Percentiles rank a stretch among this genome's conserved stretches.
These are phyloP conservation scores for Ceyx melanurus DNA, from an alignment of 2,113 vertebrate species.

Conservation along the genomic window DNA sequence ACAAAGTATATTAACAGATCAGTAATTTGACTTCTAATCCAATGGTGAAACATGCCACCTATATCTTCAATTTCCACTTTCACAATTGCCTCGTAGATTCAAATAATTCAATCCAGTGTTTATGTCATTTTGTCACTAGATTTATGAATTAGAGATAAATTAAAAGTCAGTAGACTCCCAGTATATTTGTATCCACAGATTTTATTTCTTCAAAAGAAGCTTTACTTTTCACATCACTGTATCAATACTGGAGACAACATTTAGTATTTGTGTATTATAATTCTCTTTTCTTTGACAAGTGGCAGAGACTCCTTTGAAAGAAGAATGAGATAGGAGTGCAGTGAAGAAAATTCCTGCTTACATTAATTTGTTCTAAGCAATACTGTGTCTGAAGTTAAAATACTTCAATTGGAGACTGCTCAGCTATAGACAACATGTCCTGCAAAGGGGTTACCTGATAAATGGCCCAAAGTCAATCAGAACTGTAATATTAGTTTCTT, in stretches of 20 bases:
- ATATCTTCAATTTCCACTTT: not conserved
- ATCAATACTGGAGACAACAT: not conserved
- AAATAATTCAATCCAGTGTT: not conserved
- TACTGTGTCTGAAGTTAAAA: not conserved
- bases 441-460: not conserved
- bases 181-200: not conserved
- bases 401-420: not conserved
- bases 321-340: not conserved
- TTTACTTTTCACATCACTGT: not conserved
- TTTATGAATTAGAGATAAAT: not conserved
- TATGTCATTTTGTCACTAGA: not conserved
- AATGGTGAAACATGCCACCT: not conserved
- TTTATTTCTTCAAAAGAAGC: not conserved
- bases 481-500: not conserved
- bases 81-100: not conserved
- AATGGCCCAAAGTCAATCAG: not conserved
- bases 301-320: not conserved
- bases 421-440: not conserved
- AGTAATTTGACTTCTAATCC: not conserved
- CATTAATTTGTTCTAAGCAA: not conserved
- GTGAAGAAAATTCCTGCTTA: not conserved
- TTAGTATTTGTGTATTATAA: not conserved
- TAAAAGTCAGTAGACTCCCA: not conserved
- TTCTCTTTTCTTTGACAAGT: not conserved
- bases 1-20: not conserved